Evolutionary conservation across 1,140 invertebrate genomes (phyloP), one percentile per base, ranked within the genome.

Genomic region (Vollenhovia emeryi): DNA sequence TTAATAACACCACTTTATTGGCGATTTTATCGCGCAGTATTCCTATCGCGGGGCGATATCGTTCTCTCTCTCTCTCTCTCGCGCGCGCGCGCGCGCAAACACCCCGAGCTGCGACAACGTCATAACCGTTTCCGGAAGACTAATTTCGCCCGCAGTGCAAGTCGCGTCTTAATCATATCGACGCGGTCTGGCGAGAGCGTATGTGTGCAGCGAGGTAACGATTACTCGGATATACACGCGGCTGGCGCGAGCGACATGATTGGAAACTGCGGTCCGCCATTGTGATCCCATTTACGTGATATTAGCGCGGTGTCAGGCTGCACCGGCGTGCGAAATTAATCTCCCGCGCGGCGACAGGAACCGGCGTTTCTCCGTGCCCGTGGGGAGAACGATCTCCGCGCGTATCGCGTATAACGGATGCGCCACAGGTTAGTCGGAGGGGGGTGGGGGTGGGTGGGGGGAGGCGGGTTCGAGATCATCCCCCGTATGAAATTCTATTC

Each of bases 201-300:
- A 66, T 71, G 76, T 55, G 5, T 52, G 24, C 76, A 78, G 86
- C 43, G 80, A 73, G 90, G 84, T 89, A 85, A 86, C 88, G 91
- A 93, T 93, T 92, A 92, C 88, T 91, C 85, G 88, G 89, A 86
- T 86, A 82, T 85, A 79, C 71, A 76, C 66, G 76, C 85, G 88
- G 87, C 74, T 66, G 64, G 76, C 86, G 89, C 68, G 84, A 85
- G 86, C 88, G 86, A 93, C 92, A 93, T 92, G 92, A 93, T 93
- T 93, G 92, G 92, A 93, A 93, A 93, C 92, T 91, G 92, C 92
- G 93, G 92, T 92, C 90, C 90, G 92, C 91, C 91, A 93, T 93
- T 93, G 93, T 93, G 90, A 93, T 93, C 92, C 92, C 91, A 93
- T 93, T 93, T 93, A 93, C 91, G 92, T 91, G 92, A 91, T 91